A percentile compares a stretch with the other conserved stretches of the same genome.
Evolutionary conservation across 2,797 vertebrate genomes (phyloP).

Genomic region (Syngnathus rostellatus): DNA sequence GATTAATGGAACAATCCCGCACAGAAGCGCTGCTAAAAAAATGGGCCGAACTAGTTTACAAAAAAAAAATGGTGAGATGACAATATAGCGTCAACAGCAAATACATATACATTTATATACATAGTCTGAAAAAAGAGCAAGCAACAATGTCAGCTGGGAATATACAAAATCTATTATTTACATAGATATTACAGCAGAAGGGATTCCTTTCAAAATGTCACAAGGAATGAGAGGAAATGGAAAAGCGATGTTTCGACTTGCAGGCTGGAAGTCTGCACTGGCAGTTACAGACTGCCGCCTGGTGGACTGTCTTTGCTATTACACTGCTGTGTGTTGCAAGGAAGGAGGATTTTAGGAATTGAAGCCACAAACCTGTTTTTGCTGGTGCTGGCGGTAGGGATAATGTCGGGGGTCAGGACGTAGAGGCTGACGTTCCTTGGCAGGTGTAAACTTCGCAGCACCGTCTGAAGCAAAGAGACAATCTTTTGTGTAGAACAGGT

Average conservation of each 20-base stretch:
- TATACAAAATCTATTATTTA: constrained; percentile 40
- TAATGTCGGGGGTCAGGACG: constrained; percentile 92
- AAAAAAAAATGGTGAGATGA: constrained; percentile 10
- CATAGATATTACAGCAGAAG: constrained; percentile 19
- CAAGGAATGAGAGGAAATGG: constrained; percentile 42
- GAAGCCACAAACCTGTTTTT: constrained; percentile 79
- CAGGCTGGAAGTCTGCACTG: constrained; percentile 3
- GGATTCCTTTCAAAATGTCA: constrained; percentile 55
- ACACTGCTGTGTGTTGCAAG: neutral
- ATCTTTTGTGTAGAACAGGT: neutral
- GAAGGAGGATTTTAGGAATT: neutral
- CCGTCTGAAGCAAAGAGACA: constrained; percentile 69
- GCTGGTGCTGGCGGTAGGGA: constrained; percentile 84
- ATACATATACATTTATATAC: neutral
- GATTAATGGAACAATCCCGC: constrained; percentile 19
- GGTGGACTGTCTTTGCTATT: constrained; percentile 33
- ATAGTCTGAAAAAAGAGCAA: constrained; percentile 9
- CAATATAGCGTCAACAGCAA: constrained; percentile 7
- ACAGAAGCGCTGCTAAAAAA: neutral
- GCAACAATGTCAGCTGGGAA: constrained; percentile 26
- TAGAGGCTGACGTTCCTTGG: constrained; percentile 99
- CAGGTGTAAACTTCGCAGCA: constrained; percentile 93
- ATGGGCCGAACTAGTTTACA: neutral
- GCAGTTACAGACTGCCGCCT: constrained; percentile 48
- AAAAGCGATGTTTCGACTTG: constrained; percentile 24